Evolutionary conservation across 2,888 invertebrate genomes (phyloP), one percentile per base, ranked within the genome.

Genomic region (Sabatieria punctata): DNA sequence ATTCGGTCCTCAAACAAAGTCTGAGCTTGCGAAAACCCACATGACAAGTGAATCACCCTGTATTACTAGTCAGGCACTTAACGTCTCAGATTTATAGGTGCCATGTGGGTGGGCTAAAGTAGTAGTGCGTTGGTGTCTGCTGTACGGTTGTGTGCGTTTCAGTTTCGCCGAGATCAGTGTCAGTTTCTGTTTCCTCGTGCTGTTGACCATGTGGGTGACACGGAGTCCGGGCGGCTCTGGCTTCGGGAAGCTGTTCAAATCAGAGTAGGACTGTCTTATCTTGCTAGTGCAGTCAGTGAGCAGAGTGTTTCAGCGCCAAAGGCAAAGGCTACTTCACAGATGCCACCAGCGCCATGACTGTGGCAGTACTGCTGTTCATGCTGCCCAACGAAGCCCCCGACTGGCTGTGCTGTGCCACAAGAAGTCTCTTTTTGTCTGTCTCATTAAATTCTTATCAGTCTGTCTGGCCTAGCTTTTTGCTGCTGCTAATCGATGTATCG

Each of bases 201-300:
- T 86, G 6, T 80, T 89, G 15, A 60, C 80, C 45, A 73, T 89
- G 57, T 91, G 88, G 79, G 82, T 89, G 66, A 82, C 86, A 65
- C 76, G 88, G 41, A 78, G 79, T 51, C 89, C 89, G 0, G 82
- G 84, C 51, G 78, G 85, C 59, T 71, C 73, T 0, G 89, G 89
- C 1, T 89, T 89, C 86, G 82, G 84, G 2, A 49, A 50, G 11
- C 54, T 66, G 13, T 66, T 70, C 42, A 49, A 51, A 42, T 47
- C 55, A 15, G 59, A 58, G 53, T 59, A 37, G 49, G 48, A 41
- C 24, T 30, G n/a, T 11, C 4, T 23, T 30, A 4, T 36, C 19
- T 6, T 25, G 4, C 11, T 43, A 3, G 19, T 26, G 6, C 27
- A 24, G 26, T 15, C 11, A 33, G 18, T 43, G 21, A 6, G 36